A percentile compares a stretch with the other conserved stretches of the same genome.
These are phyloP conservation scores for Acanthoscelides obtectus DNA, from an alignment of 2,888 invertebrate species.

Conservation along the genomic window DNA sequence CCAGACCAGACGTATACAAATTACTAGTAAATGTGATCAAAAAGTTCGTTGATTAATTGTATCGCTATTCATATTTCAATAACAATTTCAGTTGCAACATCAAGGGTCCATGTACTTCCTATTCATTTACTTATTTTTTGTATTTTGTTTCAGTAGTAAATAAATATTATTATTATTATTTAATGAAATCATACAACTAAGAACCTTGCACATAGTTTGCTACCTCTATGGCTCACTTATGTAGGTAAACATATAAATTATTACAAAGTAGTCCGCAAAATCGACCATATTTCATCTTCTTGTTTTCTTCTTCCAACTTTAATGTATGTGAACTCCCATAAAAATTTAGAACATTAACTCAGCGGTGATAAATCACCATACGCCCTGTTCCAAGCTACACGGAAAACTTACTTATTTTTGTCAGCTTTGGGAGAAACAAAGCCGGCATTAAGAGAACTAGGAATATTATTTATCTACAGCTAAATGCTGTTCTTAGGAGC, in stretches of 20 bases:
- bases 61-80: too few relatives aligned
- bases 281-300: neutral
- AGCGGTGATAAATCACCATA: neutral
- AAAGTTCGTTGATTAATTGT: too few relatives aligned
- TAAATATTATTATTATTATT: too few relatives aligned
- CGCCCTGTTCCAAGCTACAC: neutral
- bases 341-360: neutral
- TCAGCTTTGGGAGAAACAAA: neutral
- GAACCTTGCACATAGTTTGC: neutral
- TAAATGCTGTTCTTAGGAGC: conserved; percentile 5
- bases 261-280: neutral
- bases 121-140: too few relatives aligned
- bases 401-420: neutral
- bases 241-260: neutral
- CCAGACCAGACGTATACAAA: too few relatives aligned
- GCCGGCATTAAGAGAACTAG: neutral
- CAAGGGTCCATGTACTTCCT: too few relatives aligned
- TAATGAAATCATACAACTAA: too few relatives aligned
- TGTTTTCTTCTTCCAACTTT: neutral
- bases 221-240: neutral
- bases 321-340: neutral
- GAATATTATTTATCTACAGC: neutral
- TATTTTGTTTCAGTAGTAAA: too few relatives aligned
- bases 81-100: too few relatives aligned
- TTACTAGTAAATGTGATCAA: too few relatives aligned